Evolutionary conservation across 1,140 invertebrate species (phyloP).

Genomic region (Zelostemma sp.): DNA sequence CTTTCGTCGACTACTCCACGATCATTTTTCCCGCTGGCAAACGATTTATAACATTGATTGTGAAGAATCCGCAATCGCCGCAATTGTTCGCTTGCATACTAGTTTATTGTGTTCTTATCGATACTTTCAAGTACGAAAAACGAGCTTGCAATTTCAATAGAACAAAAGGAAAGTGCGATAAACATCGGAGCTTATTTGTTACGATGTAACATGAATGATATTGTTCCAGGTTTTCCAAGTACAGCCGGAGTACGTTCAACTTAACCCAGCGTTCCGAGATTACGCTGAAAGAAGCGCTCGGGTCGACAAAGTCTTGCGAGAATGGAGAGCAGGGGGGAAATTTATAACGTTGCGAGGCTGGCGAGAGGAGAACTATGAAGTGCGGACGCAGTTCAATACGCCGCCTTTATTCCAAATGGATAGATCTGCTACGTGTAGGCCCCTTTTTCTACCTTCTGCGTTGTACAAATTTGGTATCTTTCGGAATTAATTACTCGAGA

Average conservation of each 20-base stretch:
- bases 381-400: conserved; percentile 79
- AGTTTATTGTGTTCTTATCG: not conserved
- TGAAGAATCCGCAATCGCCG: too few relatives aligned
- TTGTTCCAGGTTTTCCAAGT: conserved; percentile 77
- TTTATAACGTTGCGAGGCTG: conserved; percentile 85
- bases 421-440: conserved; percentile 87
- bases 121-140: too few relatives aligned
- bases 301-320: conserved; percentile 83
- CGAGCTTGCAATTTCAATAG: too few relatives aligned
- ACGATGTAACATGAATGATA: conserved; percentile 8
- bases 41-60: too few relatives aligned
- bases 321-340: conserved; percentile 74
- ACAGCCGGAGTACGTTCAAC: conserved; percentile 78
- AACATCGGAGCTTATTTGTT: too few relatives aligned
- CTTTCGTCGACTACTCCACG: too few relatives aligned
- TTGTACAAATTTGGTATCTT: conserved; percentile 6
- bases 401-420: conserved; percentile 89
- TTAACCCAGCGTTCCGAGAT: conserved; percentile 87
- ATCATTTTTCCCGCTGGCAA: too few relatives aligned
- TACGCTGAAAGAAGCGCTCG: conserved; percentile 83
- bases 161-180: too few relatives aligned
- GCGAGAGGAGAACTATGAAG: conserved; percentile 93
- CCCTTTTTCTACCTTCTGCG: not conserved
- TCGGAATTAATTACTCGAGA: not conserved
- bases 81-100: too few relatives aligned